Evolutionary conservation across 2,888 invertebrate genomes (phyloP), one percentile per base, ranked within the genome.

Genomic region (Rapana venosa): DNA sequence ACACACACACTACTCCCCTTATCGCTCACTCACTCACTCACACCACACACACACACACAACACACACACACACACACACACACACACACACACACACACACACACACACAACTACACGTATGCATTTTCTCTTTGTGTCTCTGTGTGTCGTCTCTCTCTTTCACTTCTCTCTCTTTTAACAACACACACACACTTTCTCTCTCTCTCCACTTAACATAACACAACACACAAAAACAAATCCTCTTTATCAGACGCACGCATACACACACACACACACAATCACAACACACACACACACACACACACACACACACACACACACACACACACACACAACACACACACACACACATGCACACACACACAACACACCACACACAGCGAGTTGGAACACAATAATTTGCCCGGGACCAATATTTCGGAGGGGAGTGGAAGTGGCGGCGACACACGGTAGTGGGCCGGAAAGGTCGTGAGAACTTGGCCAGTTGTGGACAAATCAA

Each of bases 401-500:
- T 79, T 32, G 32, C 35, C 77, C 11, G 32, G 77, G 35, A 32
- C 47, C 47, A 47, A 47, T 47, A 47, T 47, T 47, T 47, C 47
- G 77, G 17, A 20, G 8, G 11, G 32, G 32, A 13, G 22, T 61
- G 61, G 15, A 77, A 15, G 20, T 11, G 77, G 32, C 13, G 77
- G 77, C 32, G 32, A 79, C 77, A 79, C 77, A 32, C 32, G 61
- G 61, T 13, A 1, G 77, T 77, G 35, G 26, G 15, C 74, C 74
- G 22, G 81, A 22, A 5, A 22, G 81, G 30, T 32, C 86, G 86
- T 86, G 86, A 86, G 86, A 86, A 86, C 56, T 26, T 5, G 84
- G 20, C 61, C 86, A 86, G 86, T 86, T 86, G 86, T 86, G 58
- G 86, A 86, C 86, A 66, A 86, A 86, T 86, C 86, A 86, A 66